Conservation (phyloP, 2,797 vertebrate species). For the Cirrhinus mrigala region DNA sequence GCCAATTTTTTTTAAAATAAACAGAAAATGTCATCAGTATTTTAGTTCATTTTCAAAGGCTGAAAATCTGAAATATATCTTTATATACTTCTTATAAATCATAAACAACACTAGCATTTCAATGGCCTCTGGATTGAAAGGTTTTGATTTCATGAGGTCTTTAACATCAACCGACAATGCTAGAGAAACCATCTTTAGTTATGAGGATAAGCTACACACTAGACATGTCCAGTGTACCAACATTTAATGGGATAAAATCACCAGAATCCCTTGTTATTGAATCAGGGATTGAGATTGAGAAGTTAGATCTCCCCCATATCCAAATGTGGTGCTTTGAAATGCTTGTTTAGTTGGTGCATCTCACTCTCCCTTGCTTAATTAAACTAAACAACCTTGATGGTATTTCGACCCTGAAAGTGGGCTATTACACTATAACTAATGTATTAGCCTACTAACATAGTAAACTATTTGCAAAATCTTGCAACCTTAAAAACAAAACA, state of each 20-base stretch:
- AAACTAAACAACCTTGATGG: conserved; percentile 53
- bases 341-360: conserved; percentile 11
- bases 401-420: conserved; percentile 52
- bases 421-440: conserved; percentile 47
- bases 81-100: not conserved
- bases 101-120: not conserved
- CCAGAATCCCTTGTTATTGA: conserved; percentile 22
- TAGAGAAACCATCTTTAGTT: not conserved
- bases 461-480: conserved; percentile 59
- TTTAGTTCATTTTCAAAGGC: not conserved
- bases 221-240: not conserved
- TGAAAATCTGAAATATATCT: not conserved
- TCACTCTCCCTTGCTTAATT: conserved; percentile 3
- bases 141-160: conserved; percentile 15
- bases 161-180: not conserved
- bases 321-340: conserved; percentile 34
- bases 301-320: conserved; percentile 2
- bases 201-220: not conserved
- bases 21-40: not conserved
- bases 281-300: not conserved
- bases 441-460: conserved; percentile 49
- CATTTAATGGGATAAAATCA: not conserved
- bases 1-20: not conserved
- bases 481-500: conserved; percentile 55
- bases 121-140: not conserved